Evolutionary conservation across 2,113 vertebrate species (phyloP), one percentile per base, ranked within the genome.

Genomic region (Campylomormyrus numenius): DNA sequence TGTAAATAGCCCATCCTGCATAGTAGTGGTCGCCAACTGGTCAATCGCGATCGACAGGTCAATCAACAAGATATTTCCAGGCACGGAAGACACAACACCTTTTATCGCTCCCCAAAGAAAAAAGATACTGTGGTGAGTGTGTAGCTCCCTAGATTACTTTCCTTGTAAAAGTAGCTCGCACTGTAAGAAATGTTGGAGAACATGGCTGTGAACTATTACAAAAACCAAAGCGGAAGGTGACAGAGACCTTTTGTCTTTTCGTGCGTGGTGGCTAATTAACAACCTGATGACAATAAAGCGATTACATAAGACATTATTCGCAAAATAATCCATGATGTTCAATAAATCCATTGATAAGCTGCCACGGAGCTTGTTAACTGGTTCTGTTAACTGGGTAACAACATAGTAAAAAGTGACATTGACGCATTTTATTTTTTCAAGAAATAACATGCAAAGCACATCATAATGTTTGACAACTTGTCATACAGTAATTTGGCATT

Each of bases 401-500:
- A 48, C 21, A 48, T 11, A n/a, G 83, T 46, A 85, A 85, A 85
- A 85, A 85, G 7, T 48, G 45, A 85, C 42, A 48, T n/a, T 48
- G 19, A 48, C 21, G 48, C 80, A 24, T n/a, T 48, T 48, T 24
- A 31, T 80, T 85, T 85, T 84, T 46, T 24, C 7, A 46, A 48
- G 45, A 48, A 39, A 31, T 39, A 84, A 53, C 21, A 39, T 53
- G 50, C 45, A 52, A 39, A 84, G 50, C 66, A 89, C 9, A 46
- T 52, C 45, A 83, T 56, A 89, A 53, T 53, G 13, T 39, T 80
- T 31, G 27, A 46, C 39, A 31, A 21, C 10, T 50, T 42, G 11
- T 89, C 31, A 89, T 88, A 91, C 70, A 90, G 91, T 89, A 91
- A 88, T 84, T 89, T 92, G 46, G 24, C 35, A 49, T 86, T 15